These are phyloP conservation scores for Gari tellinella DNA, from an alignment of 2,888 invertebrate species.

Conservation along the genomic window DNA sequence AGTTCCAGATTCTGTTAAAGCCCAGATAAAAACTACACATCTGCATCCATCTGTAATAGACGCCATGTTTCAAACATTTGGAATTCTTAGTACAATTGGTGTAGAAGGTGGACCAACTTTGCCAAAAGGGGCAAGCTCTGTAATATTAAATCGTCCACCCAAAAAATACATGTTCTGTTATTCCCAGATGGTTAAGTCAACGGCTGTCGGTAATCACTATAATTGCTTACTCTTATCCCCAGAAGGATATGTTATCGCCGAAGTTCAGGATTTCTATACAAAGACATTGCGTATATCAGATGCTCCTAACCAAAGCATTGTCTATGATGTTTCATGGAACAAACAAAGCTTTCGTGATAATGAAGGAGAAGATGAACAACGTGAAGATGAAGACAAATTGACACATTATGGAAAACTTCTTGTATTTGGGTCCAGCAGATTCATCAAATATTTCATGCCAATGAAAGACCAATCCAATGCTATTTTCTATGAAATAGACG, in stretches of 20 bases:
- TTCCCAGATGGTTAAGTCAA: constrained; percentile 43
- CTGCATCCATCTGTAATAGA: constrained; percentile 64
- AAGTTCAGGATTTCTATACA: constrained; percentile 49
- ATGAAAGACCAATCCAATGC: too few species aligned
- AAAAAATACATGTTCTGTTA: constrained; percentile 55
- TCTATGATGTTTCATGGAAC: too few species aligned
- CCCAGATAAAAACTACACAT: constrained; percentile 43
- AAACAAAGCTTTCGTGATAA: too few species aligned
- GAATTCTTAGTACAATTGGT: constrained; percentile 19
- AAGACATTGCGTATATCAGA: too few species aligned
- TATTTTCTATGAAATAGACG: too few species aligned
- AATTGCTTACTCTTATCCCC: constrained; percentile 54
- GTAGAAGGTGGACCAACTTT: constrained; percentile 24
- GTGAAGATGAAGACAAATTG: too few species aligned
- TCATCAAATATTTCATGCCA: too few species aligned
- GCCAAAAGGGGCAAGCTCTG: constrained; percentile 44
- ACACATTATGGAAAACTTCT: too few species aligned
- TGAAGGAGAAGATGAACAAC: too few species aligned
- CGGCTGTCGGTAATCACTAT: constrained; percentile 36
- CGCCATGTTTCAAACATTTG: constrained; percentile 60
- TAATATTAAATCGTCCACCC: constrained; percentile 40
- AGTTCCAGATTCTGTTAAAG: constrained; percentile 34
- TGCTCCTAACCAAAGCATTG: too few species aligned
- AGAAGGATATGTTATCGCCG: constrained; percentile 61
- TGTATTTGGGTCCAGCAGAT: too few species aligned